These are phyloP conservation scores for Callinectes sapidus DNA, from an alignment of 2,888 invertebrate species.

Conservation along the genomic window DNA sequence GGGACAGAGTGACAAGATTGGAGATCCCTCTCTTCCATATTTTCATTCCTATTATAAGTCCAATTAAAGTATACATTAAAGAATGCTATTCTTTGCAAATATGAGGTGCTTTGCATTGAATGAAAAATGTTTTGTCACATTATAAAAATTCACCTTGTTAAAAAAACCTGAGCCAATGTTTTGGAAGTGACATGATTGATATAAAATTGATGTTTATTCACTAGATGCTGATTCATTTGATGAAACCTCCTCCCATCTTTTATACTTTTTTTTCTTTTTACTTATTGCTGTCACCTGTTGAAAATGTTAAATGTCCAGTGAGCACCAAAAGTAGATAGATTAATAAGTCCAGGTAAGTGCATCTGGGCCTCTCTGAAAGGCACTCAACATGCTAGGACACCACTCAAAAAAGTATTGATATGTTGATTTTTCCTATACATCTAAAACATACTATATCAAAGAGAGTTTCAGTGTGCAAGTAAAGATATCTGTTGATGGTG, in stretches of 20 bases:
- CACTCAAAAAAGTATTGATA: not conserved
- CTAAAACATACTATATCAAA: not conserved
- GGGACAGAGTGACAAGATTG: too few species aligned
- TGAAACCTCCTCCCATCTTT: not conserved
- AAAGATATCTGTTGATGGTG: not conserved
- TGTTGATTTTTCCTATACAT: not conserved
- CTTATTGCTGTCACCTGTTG: not conserved
- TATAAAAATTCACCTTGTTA: too few species aligned
- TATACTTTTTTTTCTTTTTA: not conserved
- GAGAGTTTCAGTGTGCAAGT: not conserved
- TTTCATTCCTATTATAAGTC: too few species aligned
- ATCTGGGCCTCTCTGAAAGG: not conserved
- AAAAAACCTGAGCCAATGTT: not conserved
- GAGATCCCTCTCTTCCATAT: too few species aligned
- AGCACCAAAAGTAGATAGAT: not conserved
- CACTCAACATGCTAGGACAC: not conserved
- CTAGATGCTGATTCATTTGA: not conserved
- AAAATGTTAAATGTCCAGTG: conserved; percentile 1
- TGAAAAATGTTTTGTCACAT: not conserved
- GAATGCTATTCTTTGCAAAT: not conserved
- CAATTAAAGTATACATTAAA: not conserved
- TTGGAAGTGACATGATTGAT: not conserved
- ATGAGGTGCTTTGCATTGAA: not conserved
- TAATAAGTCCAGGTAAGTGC: not conserved
- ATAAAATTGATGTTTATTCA: not conserved